These are phyloP conservation scores for Oreortyx pictus DNA, from an alignment of 2,797 vertebrate genomes.

Conservation along the genomic window DNA sequence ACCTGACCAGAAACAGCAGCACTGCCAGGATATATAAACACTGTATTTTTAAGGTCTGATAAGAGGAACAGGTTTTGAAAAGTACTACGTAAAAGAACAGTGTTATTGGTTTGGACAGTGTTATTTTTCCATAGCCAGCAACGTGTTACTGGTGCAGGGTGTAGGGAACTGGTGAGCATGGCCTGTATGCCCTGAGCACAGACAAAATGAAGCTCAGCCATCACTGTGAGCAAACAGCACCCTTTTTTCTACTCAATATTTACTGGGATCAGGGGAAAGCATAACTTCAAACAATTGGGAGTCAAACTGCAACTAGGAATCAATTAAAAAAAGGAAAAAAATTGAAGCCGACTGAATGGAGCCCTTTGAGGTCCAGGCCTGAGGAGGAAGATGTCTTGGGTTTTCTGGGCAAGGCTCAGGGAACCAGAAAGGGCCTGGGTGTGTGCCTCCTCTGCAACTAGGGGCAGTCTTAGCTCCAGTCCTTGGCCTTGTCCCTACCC, in stretches of 20 bases:
- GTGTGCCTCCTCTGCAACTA: fast-evolving
- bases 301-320: background rate
- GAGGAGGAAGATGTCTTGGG: fast-evolving
- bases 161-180: background rate
- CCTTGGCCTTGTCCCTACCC: fast-evolving
- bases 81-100: background rate
- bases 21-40: background rate
- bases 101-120: background rate
- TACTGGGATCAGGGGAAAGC: fast-evolving
- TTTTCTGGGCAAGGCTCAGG: background rate
- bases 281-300: background rate
- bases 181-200: background rate
- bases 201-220: background rate
- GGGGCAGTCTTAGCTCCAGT: fast-evolving
- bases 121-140: background rate
- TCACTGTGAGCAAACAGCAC: background rate
- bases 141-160: background rate
- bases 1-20: background rate
- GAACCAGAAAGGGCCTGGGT: fast-evolving
- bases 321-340: background rate
- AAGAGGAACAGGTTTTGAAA: background rate
- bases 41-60: background rate
- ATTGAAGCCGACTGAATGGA: background rate
- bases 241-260: background rate
- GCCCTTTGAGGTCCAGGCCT: fast-evolving